These are phyloP conservation scores for Lates calcarifer DNA, from an alignment of 2,113 vertebrate species.

Conservation along the genomic window DNA sequence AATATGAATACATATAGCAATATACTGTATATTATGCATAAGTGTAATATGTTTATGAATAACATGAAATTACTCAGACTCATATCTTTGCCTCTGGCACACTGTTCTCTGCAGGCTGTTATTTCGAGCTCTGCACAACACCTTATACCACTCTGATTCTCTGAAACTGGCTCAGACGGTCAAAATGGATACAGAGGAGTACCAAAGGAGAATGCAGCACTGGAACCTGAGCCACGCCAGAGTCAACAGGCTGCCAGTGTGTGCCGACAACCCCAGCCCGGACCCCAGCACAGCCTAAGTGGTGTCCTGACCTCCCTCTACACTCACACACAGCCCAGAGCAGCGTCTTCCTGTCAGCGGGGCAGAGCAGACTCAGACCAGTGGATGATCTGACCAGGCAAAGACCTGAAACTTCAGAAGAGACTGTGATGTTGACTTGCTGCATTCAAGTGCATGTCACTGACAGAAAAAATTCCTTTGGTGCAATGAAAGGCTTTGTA, in stretches of 20 bases:
- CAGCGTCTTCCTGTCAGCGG: no score
- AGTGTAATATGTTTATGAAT: no score
- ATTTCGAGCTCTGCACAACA: conserved; percentile 83
- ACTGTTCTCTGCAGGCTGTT: conserved; percentile 80
- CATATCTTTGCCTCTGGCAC: no score
- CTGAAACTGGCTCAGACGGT: conserved; percentile 81
- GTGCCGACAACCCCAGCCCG: conserved; percentile 32
- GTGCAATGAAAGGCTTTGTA: not conserved
- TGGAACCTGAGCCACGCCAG: conserved; percentile 69
- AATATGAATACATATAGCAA: no score
- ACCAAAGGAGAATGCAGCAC: conserved; percentile 66
- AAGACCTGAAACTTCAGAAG: not conserved
- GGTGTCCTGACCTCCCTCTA: conserved; percentile 40
- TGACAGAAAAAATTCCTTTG: not conserved
- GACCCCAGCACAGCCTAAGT: conserved; percentile 42
- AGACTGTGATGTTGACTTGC: not conserved
- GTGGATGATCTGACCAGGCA: not conserved
- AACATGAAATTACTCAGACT: no score
- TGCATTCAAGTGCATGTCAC: not conserved
- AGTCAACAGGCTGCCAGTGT: conserved; percentile 6
- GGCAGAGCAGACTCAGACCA: not conserved
- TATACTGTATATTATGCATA: no score
- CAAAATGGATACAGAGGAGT: conserved; percentile 59
- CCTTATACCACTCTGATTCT: conserved; percentile 75
- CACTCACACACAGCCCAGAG: not conserved